Percentiles rank a stretch among this genome's conserved stretches.
Conservation (phyloP, 2,113 vertebrate species). For the Cynopterus brachyotis region DNA sequence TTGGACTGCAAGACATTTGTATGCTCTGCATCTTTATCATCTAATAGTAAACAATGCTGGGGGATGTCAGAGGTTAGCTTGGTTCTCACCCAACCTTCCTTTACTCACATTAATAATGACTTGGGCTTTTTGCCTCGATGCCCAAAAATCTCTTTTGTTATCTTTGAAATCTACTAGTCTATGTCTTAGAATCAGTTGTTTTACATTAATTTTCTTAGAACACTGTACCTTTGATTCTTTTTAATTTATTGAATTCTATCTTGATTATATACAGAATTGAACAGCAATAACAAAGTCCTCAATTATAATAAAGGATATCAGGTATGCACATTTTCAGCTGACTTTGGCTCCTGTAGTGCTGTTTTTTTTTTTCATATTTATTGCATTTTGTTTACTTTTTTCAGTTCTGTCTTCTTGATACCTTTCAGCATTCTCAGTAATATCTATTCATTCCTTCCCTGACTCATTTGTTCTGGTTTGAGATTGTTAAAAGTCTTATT, state of each 20-base stretch:
- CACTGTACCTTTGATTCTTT: neutral
- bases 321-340: neutral
- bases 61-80: neutral
- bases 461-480: neutral
- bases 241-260: neutral
- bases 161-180: neutral
- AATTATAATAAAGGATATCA: neutral
- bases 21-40: neutral
- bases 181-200: neutral
- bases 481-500: constrained; percentile 10
- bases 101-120: neutral
- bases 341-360: neutral
- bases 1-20: neutral
- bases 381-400: neutral
- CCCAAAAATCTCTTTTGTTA: neutral
- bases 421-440: neutral
- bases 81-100: neutral
- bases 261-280: neutral
- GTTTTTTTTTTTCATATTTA: constrained; percentile 15
- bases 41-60: neutral
- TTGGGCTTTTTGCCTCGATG: neutral
- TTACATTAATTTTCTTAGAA: neutral
- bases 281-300: neutral
- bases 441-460: neutral
- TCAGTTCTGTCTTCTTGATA: neutral